Evolutionary conservation across 1,140 invertebrate genomes (phyloP).

Genomic region (Drosophila arizonae): DNA sequence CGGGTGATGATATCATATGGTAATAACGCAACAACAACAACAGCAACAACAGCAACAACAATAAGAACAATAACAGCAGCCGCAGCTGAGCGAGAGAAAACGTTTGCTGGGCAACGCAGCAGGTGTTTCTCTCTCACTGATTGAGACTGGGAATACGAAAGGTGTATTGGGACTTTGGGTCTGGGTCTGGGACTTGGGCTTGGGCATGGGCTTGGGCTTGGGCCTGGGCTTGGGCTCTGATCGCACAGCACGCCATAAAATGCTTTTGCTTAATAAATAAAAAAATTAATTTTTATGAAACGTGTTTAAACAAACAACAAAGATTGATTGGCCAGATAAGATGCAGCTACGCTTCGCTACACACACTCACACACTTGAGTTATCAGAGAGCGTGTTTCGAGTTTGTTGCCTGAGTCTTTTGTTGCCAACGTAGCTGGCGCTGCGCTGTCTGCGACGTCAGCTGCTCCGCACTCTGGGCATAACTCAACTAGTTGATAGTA

Average conservation of each 20-base stretch:
- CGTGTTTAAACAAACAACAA: conserved; percentile 80
- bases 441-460: conserved; percentile 61
- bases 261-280: conserved; percentile 78
- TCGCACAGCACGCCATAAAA: conserved; percentile 74
- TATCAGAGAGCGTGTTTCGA: conserved; percentile 64
- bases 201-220: conserved; percentile 23
- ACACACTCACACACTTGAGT: conserved; percentile 33
- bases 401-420: conserved; percentile 75
- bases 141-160: background rate
- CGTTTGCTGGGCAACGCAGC: conserved; percentile 54
- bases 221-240: conserved; percentile 27
- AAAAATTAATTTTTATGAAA: conserved; percentile 82
- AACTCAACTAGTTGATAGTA: conserved; percentile 20
- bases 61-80: conserved; percentile 16
- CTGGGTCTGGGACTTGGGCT: conserved; percentile 16
- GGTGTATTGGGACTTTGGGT: background rate
- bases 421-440: conserved; percentile 72
- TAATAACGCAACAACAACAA: conserved; percentile 68
- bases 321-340: conserved; percentile 80
- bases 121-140: conserved; percentile 56
- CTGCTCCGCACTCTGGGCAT: conserved; percentile 8
- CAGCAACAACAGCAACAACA: conserved; percentile 29
- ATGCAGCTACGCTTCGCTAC: conserved; percentile 68
- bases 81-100: conserved; percentile 33
- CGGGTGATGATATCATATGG: conserved; percentile 81